A percentile compares a stretch with the other conserved stretches of the same genome.
Conservation (phyloP, 64 coral and sea anemone species). For the Astreopora myriophthalma region DNA sequence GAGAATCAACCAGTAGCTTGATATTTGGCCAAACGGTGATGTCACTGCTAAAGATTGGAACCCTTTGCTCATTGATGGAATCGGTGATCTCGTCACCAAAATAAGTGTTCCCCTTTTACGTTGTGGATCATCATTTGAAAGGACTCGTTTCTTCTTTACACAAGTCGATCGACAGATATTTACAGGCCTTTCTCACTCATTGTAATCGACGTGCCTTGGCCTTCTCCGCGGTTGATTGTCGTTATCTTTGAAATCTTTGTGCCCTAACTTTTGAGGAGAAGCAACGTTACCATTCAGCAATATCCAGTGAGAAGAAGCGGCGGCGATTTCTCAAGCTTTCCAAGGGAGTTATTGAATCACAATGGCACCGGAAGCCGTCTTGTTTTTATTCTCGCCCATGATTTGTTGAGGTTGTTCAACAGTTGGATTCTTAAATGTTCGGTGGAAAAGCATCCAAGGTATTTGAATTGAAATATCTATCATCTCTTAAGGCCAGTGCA, state of each 20-base stretch:
- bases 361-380: slow-evolving; percentile 17
- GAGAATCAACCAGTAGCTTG: background rate
- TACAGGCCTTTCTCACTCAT: background rate
- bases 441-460: slow-evolving; percentile 3
- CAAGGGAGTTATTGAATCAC: background rate
- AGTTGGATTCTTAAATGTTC: background rate
- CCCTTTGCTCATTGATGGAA: background rate
- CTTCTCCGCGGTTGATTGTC: background rate
- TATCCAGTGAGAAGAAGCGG: background rate
- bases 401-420: background rate
- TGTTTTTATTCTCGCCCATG: background rate
- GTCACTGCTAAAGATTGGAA: background rate
- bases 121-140: background rate
- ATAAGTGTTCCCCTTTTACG: background rate
- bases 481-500: background rate
- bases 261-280: background rate
- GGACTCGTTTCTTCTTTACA: background rate
- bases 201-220: background rate
- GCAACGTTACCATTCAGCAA: background rate
- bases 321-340: background rate
- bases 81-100: background rate
- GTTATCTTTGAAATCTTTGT: background rate
- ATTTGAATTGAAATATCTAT: background rate
- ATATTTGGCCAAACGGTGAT: background rate
- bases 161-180: background rate